Conservation (phyloP, 2,797 vertebrate genomes). For the Microcaecilia unicolor region DNA sequence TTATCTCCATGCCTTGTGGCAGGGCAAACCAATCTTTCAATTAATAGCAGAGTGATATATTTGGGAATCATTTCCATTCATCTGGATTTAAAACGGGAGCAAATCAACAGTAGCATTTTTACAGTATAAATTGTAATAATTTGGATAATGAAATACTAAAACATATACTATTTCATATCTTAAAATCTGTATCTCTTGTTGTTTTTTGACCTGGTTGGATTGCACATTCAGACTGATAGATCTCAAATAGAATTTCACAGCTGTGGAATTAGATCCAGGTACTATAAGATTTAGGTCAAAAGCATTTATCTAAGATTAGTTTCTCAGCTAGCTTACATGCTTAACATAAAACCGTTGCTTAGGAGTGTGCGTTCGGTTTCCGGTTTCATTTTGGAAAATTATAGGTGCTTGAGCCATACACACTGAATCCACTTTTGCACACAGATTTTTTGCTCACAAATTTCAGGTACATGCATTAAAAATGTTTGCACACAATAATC, state of each 20-base stretch:
- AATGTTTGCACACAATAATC: too few species aligned
- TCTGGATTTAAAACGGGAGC: slow-evolving; percentile 29
- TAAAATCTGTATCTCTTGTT: slow-evolving; percentile 61
- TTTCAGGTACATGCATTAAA: too few species aligned
- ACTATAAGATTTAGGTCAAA: slow-evolving; percentile 69
- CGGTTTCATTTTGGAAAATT: too few species aligned
- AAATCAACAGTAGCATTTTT: slow-evolving; percentile 45
- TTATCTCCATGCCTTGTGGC: slow-evolving; percentile 57
- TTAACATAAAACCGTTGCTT: slow-evolving; percentile 57
- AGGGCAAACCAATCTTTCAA: slow-evolving; percentile 41
- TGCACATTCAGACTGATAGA: slow-evolving; percentile 61
- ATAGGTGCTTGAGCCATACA: too few species aligned
- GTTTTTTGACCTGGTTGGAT: slow-evolving; percentile 60
- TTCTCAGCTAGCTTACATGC: slow-evolving; percentile 68
- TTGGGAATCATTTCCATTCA: slow-evolving; percentile 32
- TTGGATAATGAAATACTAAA: slow-evolving; percentile 42
- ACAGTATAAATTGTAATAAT: slow-evolving; percentile 46
- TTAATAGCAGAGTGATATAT: slow-evolving; percentile 54
- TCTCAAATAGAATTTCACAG: slow-evolving; percentile 62
- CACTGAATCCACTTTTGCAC: too few species aligned
- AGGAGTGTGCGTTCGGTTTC: too few species aligned
- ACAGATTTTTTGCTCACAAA: too few species aligned
- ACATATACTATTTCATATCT: slow-evolving; percentile 56
- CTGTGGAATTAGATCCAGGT: slow-evolving; percentile 56
- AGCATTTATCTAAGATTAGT: slow-evolving; percentile 61